Evolutionary conservation across 2,888 invertebrate species (phyloP).

Genomic region (Physocephala rufipes): DNA sequence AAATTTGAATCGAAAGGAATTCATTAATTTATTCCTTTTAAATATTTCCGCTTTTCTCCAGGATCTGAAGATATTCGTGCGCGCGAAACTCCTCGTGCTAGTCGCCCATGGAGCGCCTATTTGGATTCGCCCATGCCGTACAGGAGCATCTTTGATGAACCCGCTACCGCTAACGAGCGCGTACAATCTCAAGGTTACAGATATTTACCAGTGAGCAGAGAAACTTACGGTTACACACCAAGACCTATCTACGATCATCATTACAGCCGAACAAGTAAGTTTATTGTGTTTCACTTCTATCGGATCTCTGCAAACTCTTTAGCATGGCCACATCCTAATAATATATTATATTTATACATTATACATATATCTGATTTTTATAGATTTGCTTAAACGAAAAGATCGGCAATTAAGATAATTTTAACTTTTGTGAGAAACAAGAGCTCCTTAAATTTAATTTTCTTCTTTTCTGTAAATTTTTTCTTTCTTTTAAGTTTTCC

Average conservation of each 20-base stretch:
- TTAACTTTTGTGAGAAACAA: too few relatives aligned
- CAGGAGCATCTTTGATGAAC: conserved; percentile 90
- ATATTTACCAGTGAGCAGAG: conserved; percentile 89
- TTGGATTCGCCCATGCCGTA: conserved; percentile 79
- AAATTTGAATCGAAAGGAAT: not conserved
- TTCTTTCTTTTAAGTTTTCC: too few relatives aligned
- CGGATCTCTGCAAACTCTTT: too few relatives aligned
- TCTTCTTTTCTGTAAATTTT: too few relatives aligned
- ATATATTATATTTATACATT: too few relatives aligned
- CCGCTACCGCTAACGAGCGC: conserved; percentile 81
- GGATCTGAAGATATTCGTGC: conserved; percentile 93
- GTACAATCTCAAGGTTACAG: conserved; percentile 89
- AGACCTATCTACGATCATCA: conserved; percentile 87
- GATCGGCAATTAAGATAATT: too few relatives aligned
- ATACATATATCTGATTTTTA: too few relatives aligned
- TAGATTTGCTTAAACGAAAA: too few relatives aligned
- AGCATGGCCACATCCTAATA: too few relatives aligned
- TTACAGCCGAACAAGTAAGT: conserved; percentile 89
- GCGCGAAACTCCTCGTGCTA: conserved; percentile 80
- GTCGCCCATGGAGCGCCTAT: conserved; percentile 73
- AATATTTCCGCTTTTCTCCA: conserved; percentile 53
- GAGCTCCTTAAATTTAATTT: too few relatives aligned
- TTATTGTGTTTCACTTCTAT: conserved; percentile 46
- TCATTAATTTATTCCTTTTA: not conserved
- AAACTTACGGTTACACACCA: conserved; percentile 89